A percentile compares a stretch with the other conserved stretches of the same genome.
Evolutionary conservation across 1,140 invertebrate species (phyloP).

Genomic region (Cephus cinctus): DNA sequence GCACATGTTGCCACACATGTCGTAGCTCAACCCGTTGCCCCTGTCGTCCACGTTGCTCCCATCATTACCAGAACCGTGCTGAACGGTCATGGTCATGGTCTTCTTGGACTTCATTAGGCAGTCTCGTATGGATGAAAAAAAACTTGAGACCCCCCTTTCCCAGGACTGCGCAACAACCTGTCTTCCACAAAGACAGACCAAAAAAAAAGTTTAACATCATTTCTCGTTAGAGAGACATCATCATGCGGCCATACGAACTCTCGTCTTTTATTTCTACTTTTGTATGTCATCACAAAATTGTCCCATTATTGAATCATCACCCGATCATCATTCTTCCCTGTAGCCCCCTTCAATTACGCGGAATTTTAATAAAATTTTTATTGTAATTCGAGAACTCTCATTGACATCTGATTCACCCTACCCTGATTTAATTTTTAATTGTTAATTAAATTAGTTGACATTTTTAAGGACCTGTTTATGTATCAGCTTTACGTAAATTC

Average conservation of each 20-base stretch:
- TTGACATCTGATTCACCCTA: too few relatives aligned
- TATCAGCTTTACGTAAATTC: too few relatives aligned
- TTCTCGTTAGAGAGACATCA: constrained; percentile 6
- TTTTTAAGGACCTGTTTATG: too few relatives aligned
- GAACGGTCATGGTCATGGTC: constrained; percentile 41
- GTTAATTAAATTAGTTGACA: too few relatives aligned
- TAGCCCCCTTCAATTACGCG: constrained; percentile 23
- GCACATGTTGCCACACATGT: constrained; percentile 23
- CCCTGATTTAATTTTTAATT: too few relatives aligned
- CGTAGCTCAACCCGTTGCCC: constrained; percentile 33
- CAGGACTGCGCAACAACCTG: background rate
- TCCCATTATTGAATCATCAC: constrained; percentile 8
- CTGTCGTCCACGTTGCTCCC: constrained; percentile 34
- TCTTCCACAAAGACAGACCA: background rate
- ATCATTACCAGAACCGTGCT: constrained; percentile 53
- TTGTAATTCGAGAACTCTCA: too few relatives aligned
- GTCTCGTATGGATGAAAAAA: constrained; percentile 8
- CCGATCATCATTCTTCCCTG: constrained; percentile 10
- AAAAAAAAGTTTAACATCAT: constrained; percentile 2
- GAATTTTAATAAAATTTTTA: constrained; percentile 50
- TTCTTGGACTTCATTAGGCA: constrained; percentile 26
- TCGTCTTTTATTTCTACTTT: constrained; percentile 4
- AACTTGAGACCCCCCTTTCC: constrained; percentile 9
- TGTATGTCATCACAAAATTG: constrained; percentile 2
- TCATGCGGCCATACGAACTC: constrained; percentile 6